phyloP scores from a whole-genome alignment of 2,888 invertebrate species.

The Diplazon laetatorius region DNA sequence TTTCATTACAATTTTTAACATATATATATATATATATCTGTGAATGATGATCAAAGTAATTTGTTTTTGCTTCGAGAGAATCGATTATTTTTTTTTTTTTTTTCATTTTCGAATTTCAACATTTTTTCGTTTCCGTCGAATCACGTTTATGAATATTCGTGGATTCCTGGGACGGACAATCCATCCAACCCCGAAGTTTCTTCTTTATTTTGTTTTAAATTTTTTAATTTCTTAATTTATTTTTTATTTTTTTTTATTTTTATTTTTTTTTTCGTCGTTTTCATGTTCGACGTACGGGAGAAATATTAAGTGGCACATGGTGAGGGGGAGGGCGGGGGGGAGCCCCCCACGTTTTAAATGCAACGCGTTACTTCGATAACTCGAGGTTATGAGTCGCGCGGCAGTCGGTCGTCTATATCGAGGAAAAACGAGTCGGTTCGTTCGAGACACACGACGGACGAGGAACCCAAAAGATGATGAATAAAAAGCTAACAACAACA shows the following conservation, averaged over 20 bases:
- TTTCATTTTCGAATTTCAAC: too few relatives aligned
- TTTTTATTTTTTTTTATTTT: not conserved
- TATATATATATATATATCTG: too few relatives aligned
- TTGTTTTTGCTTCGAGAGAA: not conserved
- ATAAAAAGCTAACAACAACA: too few relatives aligned
- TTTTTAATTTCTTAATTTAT: too few relatives aligned
- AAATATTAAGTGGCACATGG: constrained; percentile 57
- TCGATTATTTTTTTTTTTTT: not conserved
- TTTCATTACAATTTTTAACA: too few relatives aligned
- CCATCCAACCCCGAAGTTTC: constrained; percentile 42
- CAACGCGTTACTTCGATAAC: constrained; percentile 57
- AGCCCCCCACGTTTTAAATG: constrained; percentile 57
- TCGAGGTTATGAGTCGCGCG: constrained; percentile 63
- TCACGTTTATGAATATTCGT: constrained; percentile 47
- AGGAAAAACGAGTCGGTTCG: constrained; percentile 29
- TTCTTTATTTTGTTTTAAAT: not conserved
- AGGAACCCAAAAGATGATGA: constrained; percentile 35
- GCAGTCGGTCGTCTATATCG: too few relatives aligned
- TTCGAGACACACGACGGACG: not conserved
- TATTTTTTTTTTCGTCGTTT: constrained; percentile 1
- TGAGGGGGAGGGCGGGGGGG: constrained; percentile 3
- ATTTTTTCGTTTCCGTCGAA: not conserved
- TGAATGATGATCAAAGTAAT: too few relatives aligned
- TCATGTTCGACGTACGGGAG: constrained; percentile 52
- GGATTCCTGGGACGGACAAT: constrained; percentile 15